Evolutionary conservation across 2,888 invertebrate genomes (phyloP).

Genomic region (Argyresthia albistria): DNA sequence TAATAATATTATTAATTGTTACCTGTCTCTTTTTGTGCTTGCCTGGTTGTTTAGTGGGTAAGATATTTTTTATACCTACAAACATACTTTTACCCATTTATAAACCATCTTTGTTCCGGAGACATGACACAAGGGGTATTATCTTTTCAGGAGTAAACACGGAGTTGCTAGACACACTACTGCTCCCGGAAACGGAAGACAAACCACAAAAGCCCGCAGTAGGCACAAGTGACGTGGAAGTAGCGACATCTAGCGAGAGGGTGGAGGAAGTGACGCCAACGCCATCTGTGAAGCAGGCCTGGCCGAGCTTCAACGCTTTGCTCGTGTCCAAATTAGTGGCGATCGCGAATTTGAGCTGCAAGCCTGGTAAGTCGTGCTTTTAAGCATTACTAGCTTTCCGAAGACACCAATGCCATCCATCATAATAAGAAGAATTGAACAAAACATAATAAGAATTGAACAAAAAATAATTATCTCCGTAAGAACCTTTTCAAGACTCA

Average conservation of each 20-base stretch:
- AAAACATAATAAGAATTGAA: too few relatives aligned
- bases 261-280: slow-evolving; percentile 23
- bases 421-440: too few relatives aligned
- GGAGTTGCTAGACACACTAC: slow-evolving; percentile 83
- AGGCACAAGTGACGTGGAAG: background rate
- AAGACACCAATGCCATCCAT: too few relatives aligned
- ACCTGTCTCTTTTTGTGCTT: slow-evolving; percentile 30
- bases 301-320: slow-evolving; percentile 84
- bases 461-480: too few relatives aligned
- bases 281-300: slow-evolving; percentile 25
- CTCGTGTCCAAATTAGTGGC: slow-evolving; percentile 87
- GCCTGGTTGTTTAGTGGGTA: slow-evolving; percentile 49
- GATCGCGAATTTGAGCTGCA: slow-evolving; percentile 88
- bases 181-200: slow-evolving; percentile 72
- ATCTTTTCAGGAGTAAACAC: slow-evolving; percentile 81
- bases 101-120: background rate
- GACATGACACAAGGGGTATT: background rate
- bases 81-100: background rate
- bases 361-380: slow-evolving; percentile 75
- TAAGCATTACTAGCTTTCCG: too few relatives aligned
- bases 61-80: slow-evolving; percentile 19
- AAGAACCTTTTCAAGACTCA: too few relatives aligned
- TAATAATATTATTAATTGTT: slow-evolving; percentile 17
- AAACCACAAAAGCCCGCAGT: slow-evolving; percentile 8
- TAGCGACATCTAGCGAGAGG: slow-evolving; percentile 24